Conservation (phyloP, 2,888 invertebrate species). For the Agriopis marginaria region DNA sequence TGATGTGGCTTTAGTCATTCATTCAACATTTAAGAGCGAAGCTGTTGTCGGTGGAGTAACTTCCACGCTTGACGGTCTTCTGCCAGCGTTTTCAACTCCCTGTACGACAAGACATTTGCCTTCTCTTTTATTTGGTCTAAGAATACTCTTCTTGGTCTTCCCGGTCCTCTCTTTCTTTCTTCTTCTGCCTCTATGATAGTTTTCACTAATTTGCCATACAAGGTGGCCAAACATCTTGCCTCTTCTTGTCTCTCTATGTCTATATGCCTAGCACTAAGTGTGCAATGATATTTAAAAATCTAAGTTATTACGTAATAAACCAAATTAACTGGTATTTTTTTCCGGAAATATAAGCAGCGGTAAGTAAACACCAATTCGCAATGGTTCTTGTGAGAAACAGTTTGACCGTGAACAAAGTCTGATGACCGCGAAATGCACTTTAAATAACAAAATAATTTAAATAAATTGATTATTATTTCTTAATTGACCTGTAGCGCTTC, state of each 20-base stretch:
- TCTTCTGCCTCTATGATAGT: no score
- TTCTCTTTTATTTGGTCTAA: no score
- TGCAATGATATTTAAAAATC: not conserved
- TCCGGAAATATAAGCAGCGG: slow-evolving; percentile 1
- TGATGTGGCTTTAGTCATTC: not conserved
- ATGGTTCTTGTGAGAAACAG: slow-evolving; percentile 17
- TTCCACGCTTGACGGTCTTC: no score
- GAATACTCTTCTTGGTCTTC: no score
- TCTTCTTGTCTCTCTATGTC: no score
- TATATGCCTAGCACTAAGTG: not conserved
- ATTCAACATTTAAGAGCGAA: no score
- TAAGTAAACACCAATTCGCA: slow-evolving; percentile 6
- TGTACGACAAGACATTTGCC: no score
- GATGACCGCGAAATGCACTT: slow-evolving; percentile 1
- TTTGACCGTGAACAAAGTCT: slow-evolving; percentile 15
- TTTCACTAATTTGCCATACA: no score
- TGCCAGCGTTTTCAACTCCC: no score
- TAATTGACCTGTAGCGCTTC: not conserved
- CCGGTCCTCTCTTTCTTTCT: no score
- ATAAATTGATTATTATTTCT: slow-evolving; percentile 2
- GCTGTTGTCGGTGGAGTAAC: no score
- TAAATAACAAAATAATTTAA: slow-evolving; percentile 5
- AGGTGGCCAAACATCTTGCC: no score
- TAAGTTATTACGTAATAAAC: not conserved
- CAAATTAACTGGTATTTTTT: not conserved